phyloP scores from a whole-genome alignment of 2,113 vertebrate genomes.

The Amblyornis subalaris region DNA sequence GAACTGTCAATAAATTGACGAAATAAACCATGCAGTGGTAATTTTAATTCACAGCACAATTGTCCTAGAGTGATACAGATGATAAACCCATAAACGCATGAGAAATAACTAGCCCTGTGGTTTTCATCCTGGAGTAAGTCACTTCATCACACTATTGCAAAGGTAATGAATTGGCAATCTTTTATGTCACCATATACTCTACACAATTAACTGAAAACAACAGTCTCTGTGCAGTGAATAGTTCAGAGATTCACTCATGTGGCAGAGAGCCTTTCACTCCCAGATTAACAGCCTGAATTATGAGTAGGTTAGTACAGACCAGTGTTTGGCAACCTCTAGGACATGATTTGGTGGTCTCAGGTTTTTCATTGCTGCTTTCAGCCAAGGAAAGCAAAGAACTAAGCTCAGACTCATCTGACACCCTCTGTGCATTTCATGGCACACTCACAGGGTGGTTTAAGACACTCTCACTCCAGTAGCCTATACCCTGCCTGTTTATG shows the following conservation, averaged over 20 bases:
- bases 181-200: neutral
- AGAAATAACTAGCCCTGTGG: neutral
- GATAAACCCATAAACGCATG: neutral
- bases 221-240: neutral
- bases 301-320: neutral
- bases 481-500: neutral
- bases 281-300: neutral
- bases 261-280: neutral
- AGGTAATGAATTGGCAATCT: neutral
- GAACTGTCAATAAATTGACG: neutral
- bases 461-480: neutral
- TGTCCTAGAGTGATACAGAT: neutral
- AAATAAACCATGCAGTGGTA: neutral
- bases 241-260: neutral
- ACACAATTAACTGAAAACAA: neutral
- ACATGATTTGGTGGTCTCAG: neutral
- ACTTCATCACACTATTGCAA: neutral
- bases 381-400: neutral
- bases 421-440: neutral
- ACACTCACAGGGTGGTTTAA: rapidly evolving
- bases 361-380: neutral
- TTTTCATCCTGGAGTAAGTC: neutral
- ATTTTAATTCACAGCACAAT: neutral
- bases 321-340: neutral
- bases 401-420: neutral